Percentiles rank a stretch among this genome's conserved stretches.
These are phyloP conservation scores for Caenorhabditis sp. DNA, from an alignment of 2,888 invertebrate genomes.

Conservation along the genomic window DNA sequence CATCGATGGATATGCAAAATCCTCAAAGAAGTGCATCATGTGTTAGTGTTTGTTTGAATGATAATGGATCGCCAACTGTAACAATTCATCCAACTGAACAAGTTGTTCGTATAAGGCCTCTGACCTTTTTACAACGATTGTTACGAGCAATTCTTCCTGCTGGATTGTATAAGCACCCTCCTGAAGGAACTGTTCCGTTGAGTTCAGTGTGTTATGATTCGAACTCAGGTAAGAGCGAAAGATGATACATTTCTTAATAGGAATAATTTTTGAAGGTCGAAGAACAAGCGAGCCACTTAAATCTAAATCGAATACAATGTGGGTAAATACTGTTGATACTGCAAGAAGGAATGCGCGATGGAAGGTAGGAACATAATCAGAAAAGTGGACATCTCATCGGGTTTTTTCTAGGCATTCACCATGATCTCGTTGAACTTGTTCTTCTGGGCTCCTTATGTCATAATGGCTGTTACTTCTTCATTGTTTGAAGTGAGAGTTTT, in stretches of 20 bases:
- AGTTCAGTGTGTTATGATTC: not conserved
- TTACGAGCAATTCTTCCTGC: not conserved
- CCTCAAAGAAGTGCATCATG: slow-evolving; percentile 24
- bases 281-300: slow-evolving; percentile 6
- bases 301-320: slow-evolving; percentile 33
- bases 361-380: slow-evolving; percentile 22
- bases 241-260: slow-evolving; percentile 24
- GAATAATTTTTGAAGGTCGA: too few species aligned
- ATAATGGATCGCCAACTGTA: slow-evolving; percentile 26
- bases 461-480: slow-evolving; percentile 46
- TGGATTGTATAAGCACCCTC: not conserved
- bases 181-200: not conserved
- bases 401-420: slow-evolving; percentile 43
- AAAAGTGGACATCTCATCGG: too few species aligned
- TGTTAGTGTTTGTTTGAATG: slow-evolving; percentile 23
- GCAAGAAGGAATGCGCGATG: slow-evolving; percentile 44
- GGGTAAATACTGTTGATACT: slow-evolving; percentile 44
- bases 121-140: slow-evolving; percentile 6
- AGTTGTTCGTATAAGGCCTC: not conserved
- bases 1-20: slow-evolving; percentile 30
- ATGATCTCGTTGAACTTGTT: slow-evolving; percentile 56
- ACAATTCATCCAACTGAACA: slow-evolving; percentile 10
- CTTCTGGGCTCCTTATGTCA: slow-evolving; percentile 56
- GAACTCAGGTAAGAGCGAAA: slow-evolving; percentile 13
- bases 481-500: slow-evolving; percentile 35